Conservation (phyloP, 2,797 vertebrate species). For the Alexandromys oeconomus region DNA sequence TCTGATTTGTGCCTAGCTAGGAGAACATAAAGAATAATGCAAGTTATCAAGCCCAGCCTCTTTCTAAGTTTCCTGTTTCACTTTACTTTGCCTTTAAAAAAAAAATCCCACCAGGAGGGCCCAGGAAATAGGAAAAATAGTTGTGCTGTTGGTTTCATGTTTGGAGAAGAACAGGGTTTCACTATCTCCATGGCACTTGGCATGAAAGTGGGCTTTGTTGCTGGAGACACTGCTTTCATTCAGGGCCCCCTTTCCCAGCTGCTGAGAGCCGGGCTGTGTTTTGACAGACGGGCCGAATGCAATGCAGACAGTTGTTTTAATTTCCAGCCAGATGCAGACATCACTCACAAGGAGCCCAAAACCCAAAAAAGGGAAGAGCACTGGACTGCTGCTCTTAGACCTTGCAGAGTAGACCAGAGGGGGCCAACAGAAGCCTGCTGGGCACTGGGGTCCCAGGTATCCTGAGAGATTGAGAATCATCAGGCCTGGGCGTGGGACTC, state of each 20-base stretch:
- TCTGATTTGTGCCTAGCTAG: constrained; percentile 25
- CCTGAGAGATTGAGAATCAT: neutral
- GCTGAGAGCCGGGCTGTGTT: constrained; percentile 87
- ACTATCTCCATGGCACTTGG: constrained; percentile 89
- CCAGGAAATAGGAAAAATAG: constrained; percentile 87
- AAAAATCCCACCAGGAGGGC: constrained; percentile 85
- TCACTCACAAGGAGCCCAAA: constrained; percentile 78
- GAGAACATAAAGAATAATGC: constrained; percentile 33
- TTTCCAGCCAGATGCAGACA: constrained; percentile 86
- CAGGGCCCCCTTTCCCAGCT: constrained; percentile 87
- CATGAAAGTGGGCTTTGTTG: constrained; percentile 88
- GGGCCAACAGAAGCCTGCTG: constrained; percentile 54
- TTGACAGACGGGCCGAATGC: constrained; percentile 85
- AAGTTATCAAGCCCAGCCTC: constrained; percentile 9
- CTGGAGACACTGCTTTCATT: constrained; percentile 88
- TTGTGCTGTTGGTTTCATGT: constrained; percentile 85
- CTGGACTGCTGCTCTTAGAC: constrained; percentile 55
- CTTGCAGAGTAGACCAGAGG: neutral
- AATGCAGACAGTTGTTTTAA: constrained; percentile 83
- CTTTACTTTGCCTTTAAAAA: constrained; percentile 63
- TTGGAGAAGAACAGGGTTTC: constrained; percentile 89
- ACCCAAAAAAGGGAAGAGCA: constrained; percentile 66
- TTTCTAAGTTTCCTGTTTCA: constrained; percentile 74
- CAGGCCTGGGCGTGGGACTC: neutral
- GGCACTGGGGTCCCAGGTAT: constrained; percentile 43